A percentile compares a stretch with the other conserved stretches of the same genome.
phyloP scores from a whole-genome alignment of 1,140 invertebrate species.

The Drosophila repletoides region DNA sequence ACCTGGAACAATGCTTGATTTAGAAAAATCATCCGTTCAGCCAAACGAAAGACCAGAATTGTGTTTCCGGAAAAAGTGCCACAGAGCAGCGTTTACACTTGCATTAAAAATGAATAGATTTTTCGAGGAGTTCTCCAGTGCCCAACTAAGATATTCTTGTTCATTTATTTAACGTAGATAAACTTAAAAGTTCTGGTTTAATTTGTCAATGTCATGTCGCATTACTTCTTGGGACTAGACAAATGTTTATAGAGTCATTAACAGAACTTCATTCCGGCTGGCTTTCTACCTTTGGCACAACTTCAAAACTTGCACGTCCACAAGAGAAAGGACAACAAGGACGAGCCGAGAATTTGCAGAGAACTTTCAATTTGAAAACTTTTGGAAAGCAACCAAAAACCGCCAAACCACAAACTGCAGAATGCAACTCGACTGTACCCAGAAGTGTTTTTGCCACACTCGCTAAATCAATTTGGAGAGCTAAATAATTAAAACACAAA shows the following conservation, averaged over 20 bases:
- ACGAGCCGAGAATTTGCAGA: conserved; percentile 30
- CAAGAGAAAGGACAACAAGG: conserved; percentile 7
- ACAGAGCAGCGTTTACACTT: too few relatives aligned
- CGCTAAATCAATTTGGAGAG: conserved; percentile 50
- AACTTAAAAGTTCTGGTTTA: conserved; percentile 20
- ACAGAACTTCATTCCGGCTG: conserved; percentile 29
- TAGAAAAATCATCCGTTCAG: too few relatives aligned
- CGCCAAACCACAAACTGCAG: conserved; percentile 49
- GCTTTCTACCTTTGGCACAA: conserved; percentile 35
- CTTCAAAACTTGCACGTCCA: conserved; percentile 9
- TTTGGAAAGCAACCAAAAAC: conserved; percentile 34
- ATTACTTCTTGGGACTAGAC: too few relatives aligned
- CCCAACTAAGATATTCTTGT: too few relatives aligned
- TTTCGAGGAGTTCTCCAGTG: too few relatives aligned
- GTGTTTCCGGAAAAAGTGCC: too few relatives aligned
- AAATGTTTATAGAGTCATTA: conserved; percentile 64
- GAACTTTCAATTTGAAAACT: conserved; percentile 43
- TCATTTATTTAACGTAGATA: neutral
- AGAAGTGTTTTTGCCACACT: conserved; percentile 34
- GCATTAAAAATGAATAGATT: too few relatives aligned
- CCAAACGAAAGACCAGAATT: too few relatives aligned
- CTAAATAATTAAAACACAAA: conserved; percentile 49
- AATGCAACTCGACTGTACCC: conserved; percentile 20
- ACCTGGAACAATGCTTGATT: too few relatives aligned
- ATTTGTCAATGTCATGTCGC: conserved; percentile 31